Percentiles rank a stretch among this genome's conserved stretches.
These are phyloP conservation scores for Prionailurus bengalensis DNA, from an alignment of 2,113 vertebrate species.

Conservation along the genomic window DNA sequence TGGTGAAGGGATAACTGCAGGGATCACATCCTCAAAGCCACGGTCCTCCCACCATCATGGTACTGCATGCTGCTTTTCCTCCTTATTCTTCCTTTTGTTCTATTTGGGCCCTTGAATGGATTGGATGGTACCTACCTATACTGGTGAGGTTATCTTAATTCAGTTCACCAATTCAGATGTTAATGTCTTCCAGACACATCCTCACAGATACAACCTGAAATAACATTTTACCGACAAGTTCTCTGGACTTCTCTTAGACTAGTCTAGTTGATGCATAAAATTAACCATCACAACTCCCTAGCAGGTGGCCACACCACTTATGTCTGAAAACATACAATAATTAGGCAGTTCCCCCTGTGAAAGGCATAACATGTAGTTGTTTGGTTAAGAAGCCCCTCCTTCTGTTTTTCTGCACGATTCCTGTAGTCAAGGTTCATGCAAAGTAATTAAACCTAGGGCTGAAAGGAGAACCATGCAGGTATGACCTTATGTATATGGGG, in stretches of 20 bases:
- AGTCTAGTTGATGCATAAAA: background rate
- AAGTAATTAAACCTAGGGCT: background rate
- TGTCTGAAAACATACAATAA: background rate
- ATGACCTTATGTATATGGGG: background rate
- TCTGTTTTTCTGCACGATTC: background rate
- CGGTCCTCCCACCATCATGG: background rate
- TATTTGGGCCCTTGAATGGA: background rate
- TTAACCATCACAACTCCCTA: background rate
- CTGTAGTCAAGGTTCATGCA: background rate
- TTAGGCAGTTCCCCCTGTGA: background rate
- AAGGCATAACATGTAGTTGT: background rate
- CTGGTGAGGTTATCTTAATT: background rate
- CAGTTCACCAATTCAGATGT: background rate
- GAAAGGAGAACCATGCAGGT: background rate
- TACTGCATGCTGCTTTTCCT: background rate
- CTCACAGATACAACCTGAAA: background rate
- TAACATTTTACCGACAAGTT: background rate
- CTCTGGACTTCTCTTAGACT: background rate
- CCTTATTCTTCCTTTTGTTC: background rate
- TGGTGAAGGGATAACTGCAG: background rate
- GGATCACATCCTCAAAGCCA: too few species aligned
- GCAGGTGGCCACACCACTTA: background rate
- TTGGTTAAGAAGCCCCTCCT: background rate
- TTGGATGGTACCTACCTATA: background rate
- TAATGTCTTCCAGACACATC: background rate